Base-by-base conservation (phyloP, 2,113 vertebrate genomes). In the Semnornis frantzii region DNA sequence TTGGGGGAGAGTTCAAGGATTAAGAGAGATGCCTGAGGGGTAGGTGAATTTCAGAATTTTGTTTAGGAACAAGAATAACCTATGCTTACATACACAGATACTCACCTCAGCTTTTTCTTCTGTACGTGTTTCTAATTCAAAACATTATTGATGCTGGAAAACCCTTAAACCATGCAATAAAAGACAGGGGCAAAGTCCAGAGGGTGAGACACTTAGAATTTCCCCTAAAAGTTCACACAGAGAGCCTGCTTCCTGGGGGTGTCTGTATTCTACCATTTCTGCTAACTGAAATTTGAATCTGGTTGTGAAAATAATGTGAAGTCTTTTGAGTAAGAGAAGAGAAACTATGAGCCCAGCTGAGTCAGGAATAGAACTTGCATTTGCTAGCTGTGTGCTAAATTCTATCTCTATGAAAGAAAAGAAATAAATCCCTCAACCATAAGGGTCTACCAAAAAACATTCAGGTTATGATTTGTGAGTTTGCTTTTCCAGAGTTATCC, bases 181-280 rank as follows among this genome's bases (percentile, higher is more conserved):
- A n/a, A 24, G 12, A 65, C 46, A 48, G 9, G 7, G 31, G 8
- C 20, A 58, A 72, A 60, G 8, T 73, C 27, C 20, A 25, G 66
- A 69, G 31, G 33, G 15, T 73, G 12, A 55, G 52, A 60, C 21
- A 30, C 33, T 60, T 42, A 54, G 34, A 58, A 28, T 10, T 12
- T 24, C 18, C 30, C 34, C 19, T 28, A 23, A n/a, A 44, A 33
- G 33, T 5, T 54, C 2, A 3, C 42, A 72, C 15, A 23, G 13
- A 55, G 8, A 62, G 4, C 20, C 55, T 4, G 2, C 27, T 4
- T 57, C 58, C 39, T 24, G 7, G 3, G 6, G 2, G 1, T 6
- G 14, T 10, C 42, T 50, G 25, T 30, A 13, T 42, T 34, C 33
- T 37, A n/a, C 19, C 16, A 8, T 6, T 80, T 73, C 60, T 80